These are phyloP conservation scores for Coecobrya sp. DNA, from an alignment of 2,888 invertebrate genomes.

Conservation along the genomic window DNA sequence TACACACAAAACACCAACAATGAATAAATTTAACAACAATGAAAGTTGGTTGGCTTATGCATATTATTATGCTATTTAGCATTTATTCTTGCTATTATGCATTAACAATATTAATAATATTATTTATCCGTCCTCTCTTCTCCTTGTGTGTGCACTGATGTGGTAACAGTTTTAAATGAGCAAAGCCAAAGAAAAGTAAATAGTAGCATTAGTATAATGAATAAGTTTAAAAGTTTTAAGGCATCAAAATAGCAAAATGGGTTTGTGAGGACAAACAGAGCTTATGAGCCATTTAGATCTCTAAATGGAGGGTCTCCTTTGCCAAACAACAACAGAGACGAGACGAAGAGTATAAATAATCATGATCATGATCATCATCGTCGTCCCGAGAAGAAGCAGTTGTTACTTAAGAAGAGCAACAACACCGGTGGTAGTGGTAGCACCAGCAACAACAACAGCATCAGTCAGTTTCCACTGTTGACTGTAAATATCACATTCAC, in stretches of 20 bases:
- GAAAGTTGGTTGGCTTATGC: conserved; percentile 72
- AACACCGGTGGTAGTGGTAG: conserved; percentile 37
- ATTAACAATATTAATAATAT: conserved; percentile 59
- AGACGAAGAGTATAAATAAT: conserved; percentile 69
- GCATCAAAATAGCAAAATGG: not conserved
- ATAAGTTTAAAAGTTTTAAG: conserved; percentile 38
- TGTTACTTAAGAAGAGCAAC: conserved; percentile 20
- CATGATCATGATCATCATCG: conserved; percentile 44
- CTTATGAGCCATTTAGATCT: conserved; percentile 71
- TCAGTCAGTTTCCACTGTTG: conserved; percentile 43
- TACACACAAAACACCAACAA: conserved; percentile 67
- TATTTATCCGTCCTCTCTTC: conserved; percentile 66
- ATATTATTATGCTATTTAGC: conserved; percentile 63
- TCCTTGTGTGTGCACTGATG: conserved; percentile 71
- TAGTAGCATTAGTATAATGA: conserved; percentile 25
- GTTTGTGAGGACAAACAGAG: conserved; percentile 60
- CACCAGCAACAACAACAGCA: conserved; percentile 10
- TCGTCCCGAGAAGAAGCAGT: conserved; percentile 43
- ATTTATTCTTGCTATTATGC: conserved; percentile 48
- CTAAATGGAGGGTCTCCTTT: conserved; percentile 70
- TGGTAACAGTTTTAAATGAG: conserved; percentile 49
- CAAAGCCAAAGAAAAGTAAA: conserved; percentile 50
- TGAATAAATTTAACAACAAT: conserved; percentile 65
- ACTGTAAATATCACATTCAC: conserved; percentile 62
- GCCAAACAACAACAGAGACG: conserved; percentile 68